Evolutionary conservation across 2,888 invertebrate genomes (phyloP), one percentile per base, ranked within the genome.

Genomic region (Pollenia amentaria): DNA sequence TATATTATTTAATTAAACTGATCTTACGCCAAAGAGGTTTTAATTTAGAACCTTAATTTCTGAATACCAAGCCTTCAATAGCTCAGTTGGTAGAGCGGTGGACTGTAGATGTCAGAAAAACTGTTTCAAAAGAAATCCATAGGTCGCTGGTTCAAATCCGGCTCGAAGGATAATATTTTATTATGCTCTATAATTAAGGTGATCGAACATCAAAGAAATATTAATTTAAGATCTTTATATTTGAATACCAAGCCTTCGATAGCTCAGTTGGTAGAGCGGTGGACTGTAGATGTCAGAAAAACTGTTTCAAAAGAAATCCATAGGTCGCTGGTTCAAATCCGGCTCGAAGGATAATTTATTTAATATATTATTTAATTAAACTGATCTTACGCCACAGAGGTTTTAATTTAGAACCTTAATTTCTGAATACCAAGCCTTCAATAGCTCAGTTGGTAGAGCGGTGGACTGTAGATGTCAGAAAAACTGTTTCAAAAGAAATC

Each of bases 251-350:
- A 29, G 29, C 77, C 65, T 77, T 65, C 65, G 65, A 67, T 77
- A 67, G 91, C 90, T 92, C 91, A 91, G 91, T 92, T 91, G 92
- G 91, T 92, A 92, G 91, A 92, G 91, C 91, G 91, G 91, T 92
- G 91, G 92, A 92, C 92, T 92, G 91, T 92, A 91, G 91, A n/a
- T n/a, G n/a, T 29, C 29, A 29, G 29, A 29, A 29, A 29, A 29
- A 29, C 29, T 2, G 29, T 29, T 29, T 29, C 29, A 29, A 29
- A 29, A 90, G 92, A 90, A 86, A 95, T 95, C 95, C 95, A 95
- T 95, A 95, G 95, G 95, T 95, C 95, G 94, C 95, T 95, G 95
- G 95, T 95, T 95, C 95, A 95, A 95, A 95, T 95, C 95, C 95
- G 95, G 95, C 94, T 95, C 95, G 95, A 95, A 95, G 94, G 95